Evolutionary conservation across 2,888 invertebrate genomes (phyloP), one percentile per base, ranked within the genome.

Genomic region (Leucozona laternaria): DNA sequence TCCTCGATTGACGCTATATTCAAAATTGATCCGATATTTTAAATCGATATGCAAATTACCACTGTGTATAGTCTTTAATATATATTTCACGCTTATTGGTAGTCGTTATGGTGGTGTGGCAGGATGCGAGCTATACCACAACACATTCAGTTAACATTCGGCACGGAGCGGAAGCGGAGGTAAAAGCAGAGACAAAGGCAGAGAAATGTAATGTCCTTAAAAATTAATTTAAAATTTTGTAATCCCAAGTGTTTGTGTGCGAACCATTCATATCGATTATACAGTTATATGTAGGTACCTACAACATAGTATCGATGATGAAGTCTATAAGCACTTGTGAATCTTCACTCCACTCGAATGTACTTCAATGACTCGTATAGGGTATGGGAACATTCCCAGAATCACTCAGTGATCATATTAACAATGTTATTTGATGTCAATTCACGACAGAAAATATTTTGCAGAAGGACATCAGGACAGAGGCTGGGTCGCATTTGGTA

Each of bases 211-310:
- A 53, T 53, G 77, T 77, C 66, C 80, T 85, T 80, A 80, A 85
- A 83, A 85, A 85, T 80, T 85, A 85, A 85, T 85, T 85, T 77
- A 72, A 80, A 80, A 80, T 77, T 50, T 60, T 77, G 85, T 73
- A 77, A 85, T 85, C 80, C 45, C 66, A 72, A 68, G 17, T 80
- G 45, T 34, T 72, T 68, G 76, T 76, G 66, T 45, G 68, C 40
- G 40, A 66, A 75, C 22, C 76, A 58, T 57, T 58, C 53, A 76
- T 79, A 83, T 78, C 66, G 34, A 62, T 77, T 60, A 20, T 58
- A 34, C 11, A 13, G 60, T 60, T 72, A 85, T n/a, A n/a, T n/a
- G n/a, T n/a, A n/a, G n/a, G n/a, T n/a, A n/a, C n/a, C n/a, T n/a
- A n/a, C n/a, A n/a, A n/a, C n/a, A n/a, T 55, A 60, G 76, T 80